phyloP scores from a whole-genome alignment of 30 jellyfish, hydroid and myxozoan species.

The Mastigias papua region DNA sequence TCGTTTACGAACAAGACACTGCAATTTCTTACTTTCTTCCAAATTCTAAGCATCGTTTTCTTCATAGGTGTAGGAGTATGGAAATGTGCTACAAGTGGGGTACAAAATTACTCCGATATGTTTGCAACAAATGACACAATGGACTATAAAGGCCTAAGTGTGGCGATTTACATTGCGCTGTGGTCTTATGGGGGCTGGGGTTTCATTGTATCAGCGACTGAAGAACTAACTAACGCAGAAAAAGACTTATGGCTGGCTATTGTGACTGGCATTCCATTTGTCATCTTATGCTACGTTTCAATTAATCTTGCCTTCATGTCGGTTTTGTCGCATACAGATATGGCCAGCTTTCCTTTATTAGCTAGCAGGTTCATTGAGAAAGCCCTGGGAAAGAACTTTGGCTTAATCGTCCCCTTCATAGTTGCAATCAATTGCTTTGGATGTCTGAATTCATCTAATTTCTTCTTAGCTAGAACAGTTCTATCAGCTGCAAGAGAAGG shows the following conservation, averaged over 20 bases:
- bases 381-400: conserved; percentile 38
- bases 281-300: conserved; percentile 6
- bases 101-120: conserved; percentile 3
- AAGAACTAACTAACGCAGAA: conserved; percentile 42
- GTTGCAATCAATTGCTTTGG: conserved; percentile 47
- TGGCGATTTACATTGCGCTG: conserved; percentile 39
- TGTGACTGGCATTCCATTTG: conserved; percentile 46
- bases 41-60: conserved; percentile 15
- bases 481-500: conserved; percentile 61
- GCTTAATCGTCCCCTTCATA: conserved; percentile 8
- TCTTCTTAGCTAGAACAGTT: neutral
- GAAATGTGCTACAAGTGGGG: conserved; percentile 24
- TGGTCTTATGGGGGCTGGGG: conserved; percentile 74
- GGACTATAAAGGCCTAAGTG: neutral
- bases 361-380: conserved; percentile 19
- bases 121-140: neutral
- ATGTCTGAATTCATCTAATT: conserved; percentile 2
- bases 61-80: conserved; percentile 39
- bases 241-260: conserved; percentile 55
- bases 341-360: conserved; percentile 29
- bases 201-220: conserved; percentile 10
- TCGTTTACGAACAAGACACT: conserved; percentile 25
- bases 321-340: conserved; percentile 32
- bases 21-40: conserved; percentile 10
- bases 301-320: conserved; percentile 43